phyloP scores from a whole-genome alignment of 2,113 vertebrate species.

The Dasyprocta punctata region DNA sequence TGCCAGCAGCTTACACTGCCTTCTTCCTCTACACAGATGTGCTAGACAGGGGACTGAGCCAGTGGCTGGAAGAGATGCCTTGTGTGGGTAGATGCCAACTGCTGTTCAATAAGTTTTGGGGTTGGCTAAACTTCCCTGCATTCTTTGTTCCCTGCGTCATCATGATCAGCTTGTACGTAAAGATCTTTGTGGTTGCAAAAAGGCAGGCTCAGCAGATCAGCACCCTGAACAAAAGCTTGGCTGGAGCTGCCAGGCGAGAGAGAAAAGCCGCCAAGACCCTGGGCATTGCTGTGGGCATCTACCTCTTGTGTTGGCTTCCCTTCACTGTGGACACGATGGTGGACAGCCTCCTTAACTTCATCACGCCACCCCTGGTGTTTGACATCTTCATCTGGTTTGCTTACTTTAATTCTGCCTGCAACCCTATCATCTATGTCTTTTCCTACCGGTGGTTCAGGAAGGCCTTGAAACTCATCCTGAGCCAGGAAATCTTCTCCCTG shows the following conservation, averaged over 20 bases:
- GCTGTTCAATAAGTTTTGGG: conserved; percentile 82
- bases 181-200: conserved; percentile 81
- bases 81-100: conserved; percentile 81
- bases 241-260: conserved; percentile 66
- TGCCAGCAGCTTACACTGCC: conserved; percentile 77
- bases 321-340: conserved; percentile 74
- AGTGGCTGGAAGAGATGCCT: conserved; percentile 68
- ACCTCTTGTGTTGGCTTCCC: conserved; percentile 80
- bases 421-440: conserved; percentile 82
- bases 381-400: conserved; percentile 82
- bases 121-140: conserved; percentile 81
- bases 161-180: conserved; percentile 79
- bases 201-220: conserved; percentile 79
- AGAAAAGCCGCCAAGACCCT: conserved; percentile 83
- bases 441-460: conserved; percentile 82
- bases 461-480: conserved; percentile 78
- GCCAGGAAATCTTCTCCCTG: conserved; percentile 54
- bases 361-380: conserved; percentile 75
- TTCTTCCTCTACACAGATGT: conserved; percentile 75
- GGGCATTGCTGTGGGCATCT: conserved; percentile 75
- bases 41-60: conserved; percentile 31
- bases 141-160: conserved; percentile 83
- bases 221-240: conserved; percentile 10
- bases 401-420: conserved; percentile 83
- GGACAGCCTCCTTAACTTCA: conserved; percentile 77